Base-by-base conservation (phyloP, 2,888 invertebrate species). In the Tetrapedia diversipes region DNA sequence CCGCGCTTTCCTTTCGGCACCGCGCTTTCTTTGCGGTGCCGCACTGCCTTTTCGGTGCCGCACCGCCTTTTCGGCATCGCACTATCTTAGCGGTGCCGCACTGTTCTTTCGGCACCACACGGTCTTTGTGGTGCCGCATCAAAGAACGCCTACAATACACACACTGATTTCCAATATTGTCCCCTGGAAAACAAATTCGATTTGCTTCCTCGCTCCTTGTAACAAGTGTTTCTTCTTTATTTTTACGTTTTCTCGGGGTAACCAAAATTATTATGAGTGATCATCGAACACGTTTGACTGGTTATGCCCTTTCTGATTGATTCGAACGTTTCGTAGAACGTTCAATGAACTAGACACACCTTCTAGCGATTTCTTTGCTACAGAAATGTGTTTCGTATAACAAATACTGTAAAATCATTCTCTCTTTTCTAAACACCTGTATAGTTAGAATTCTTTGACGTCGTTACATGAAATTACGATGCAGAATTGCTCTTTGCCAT, bases 381-480 rank as follows among this genome's bases (percentile, higher is more conserved):
- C 57, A 73, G 51, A 64, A 32, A 43, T 45, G 56, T 73, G 45
- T 73, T 64, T 57, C 57, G 57, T 51, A 64, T 74, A 64, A 73
- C 43, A 51, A 73, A 74, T 43, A 43, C n/a, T n/a, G n/a, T 49
- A 57, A 51, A 72, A 64, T 51, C 29, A 29, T 29, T 22, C 7
- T 34, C 14, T 16, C n/a, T 16, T 1, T 4, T 1, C 10, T n/a
- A 56, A 47, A 47, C 60, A 54, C 66, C 66, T 54, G 60, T 49
- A 61, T 65, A 75, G 47, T 74, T 65, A 49, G 53, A 76, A 76
- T 60, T 32, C 29, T 74, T 56, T 64, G 57, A 51, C 29, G 34
- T 56, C 37, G 19, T 11, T 34, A 57, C 27, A 32, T 16, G 66
- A 74, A 71, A 63, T 74, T 74, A 57, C 63, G 45, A 47, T 63